Evolutionary conservation across 2,888 invertebrate genomes (phyloP), one percentile per base, ranked within the genome.

Genomic region (Dastarcus helophoroides): DNA sequence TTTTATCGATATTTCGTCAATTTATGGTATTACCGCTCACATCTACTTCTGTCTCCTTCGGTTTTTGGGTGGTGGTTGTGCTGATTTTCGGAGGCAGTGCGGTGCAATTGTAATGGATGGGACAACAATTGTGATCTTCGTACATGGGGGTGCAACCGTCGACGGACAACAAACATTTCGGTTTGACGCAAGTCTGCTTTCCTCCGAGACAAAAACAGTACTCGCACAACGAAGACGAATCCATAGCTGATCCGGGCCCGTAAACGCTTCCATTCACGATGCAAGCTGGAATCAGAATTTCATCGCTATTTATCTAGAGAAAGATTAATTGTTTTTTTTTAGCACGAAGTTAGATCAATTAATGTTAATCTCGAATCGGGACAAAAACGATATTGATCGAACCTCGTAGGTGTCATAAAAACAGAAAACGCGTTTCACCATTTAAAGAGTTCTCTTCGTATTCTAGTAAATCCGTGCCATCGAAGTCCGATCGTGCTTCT

Each of bases 181-280:
- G 88, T 39, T 76, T 71, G 31, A 88, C 79, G 60, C 89, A 89
- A 46, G 73, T 72, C 45, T 79, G 73, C 29, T 65, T 64, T 3
- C 82, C 83, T 15, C 69, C 65, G 12, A 62, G 39, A 37, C 89
- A 89, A 64, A 82, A 89, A 63, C 89, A 89, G 59, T 83, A 82
- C 59, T 85, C 80, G 63, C 89, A 89, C n/a, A 78, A 69, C 36
- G 74, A 71, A 10, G 74, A 72, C 3, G 81, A 75, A 42, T 74
- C 70, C 81, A 89, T 80, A 4, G 89, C 88, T 3, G 88, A 88
- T 2, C 84, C 84, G 26, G 80, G 78, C 10, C 75, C 78, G 60
- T 77, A 85, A 44, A 78, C 64, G 14, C 76, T 73, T 16, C 81
- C 82, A 43, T 77, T 77, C 43, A 71, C 67, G 49, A 77, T 63